Evolutionary conservation across 2,113 vertebrate species (phyloP), one percentile per base, ranked within the genome.

Genomic region (Tretioscincus oriximinensis): DNA sequence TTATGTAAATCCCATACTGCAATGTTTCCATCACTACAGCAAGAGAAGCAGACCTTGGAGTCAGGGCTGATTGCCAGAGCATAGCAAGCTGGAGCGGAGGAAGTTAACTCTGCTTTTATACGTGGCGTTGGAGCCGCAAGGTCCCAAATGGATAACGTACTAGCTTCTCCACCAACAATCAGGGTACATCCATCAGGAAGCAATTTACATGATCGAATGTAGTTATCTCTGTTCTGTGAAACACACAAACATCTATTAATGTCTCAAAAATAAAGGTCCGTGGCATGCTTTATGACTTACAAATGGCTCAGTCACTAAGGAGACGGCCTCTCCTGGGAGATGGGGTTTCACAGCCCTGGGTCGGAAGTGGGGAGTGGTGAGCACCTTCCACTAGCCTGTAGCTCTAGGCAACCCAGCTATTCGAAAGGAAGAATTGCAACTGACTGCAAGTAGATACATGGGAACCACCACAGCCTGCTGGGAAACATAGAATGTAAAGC

Each of bases 1-100:
- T 99, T 99, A 93, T 99, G 98, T 76, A 99, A 96, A 94, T 99
- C 98, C 98, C 98, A 99, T 80, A 99, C 98, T 1, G 98, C 98
- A 1, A 99, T 99, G 95, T 99, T 99, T 64, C 98, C 98, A n/a
- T 99, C 98, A 1, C 98, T 99, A 93, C 98, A 99, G 96, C 98
- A 99, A 16, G 98, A 99, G 94, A 99, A 99, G 94, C 98, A 99
- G 88, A 99, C 98, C 94, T 99, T 99, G 94, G 98, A 99, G 82
- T 99, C 98, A 0, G 98, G 98, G 94, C 98, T 99, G 96, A 99
- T 99, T 89, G 98, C 98, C 89, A 99, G 92, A 74, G 98, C 98
- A 0, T 99, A 99, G 95, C 98, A 99, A 65, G 98, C 98, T 0
- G 98, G 98, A 11, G 98, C 98, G 0, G 98, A 99, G 67, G 98